Percentiles rank a stretch among this genome's conserved stretches.
phyloP scores from a whole-genome alignment of 2,888 invertebrate species.

The Chironomus tentans region DNA sequence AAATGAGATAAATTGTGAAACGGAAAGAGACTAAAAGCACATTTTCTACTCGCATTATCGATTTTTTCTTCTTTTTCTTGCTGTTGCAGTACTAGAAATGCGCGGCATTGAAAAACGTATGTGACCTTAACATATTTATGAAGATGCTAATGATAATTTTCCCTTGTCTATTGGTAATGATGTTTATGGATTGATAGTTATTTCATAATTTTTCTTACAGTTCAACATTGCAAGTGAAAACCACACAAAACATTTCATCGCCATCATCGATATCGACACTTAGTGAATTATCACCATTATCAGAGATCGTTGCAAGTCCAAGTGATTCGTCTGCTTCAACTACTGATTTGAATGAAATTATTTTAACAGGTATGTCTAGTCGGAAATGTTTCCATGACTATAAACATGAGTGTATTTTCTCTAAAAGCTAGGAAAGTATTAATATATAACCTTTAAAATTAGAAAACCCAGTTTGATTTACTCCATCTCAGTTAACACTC shows the following conservation, averaged over 20 bases:
- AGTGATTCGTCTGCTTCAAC: conserved; percentile 16
- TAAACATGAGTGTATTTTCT: neutral
- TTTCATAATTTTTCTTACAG: neutral
- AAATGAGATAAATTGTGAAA: neutral
- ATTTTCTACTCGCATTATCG: neutral
- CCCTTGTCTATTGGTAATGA: neutral
- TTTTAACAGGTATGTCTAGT: neutral
- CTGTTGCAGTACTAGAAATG: neutral
- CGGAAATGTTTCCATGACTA: neutral
- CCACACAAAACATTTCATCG: conserved; percentile 2
- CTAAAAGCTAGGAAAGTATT: too few relatives aligned
- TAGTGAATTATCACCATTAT: conserved; percentile 24
- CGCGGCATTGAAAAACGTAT: neutral
- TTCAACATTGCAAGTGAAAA: conserved; percentile 18
- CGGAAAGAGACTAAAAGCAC: neutral
- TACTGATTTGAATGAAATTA: conserved; percentile 8
- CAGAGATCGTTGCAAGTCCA: conserved; percentile 15
- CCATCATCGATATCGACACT: conserved; percentile 16
- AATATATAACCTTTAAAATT: too few relatives aligned
- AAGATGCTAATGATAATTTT: neutral
- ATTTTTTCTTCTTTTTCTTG: neutral
- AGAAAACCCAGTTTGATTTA: too few relatives aligned
- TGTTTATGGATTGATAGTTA: neutral
- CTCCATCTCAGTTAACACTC: neutral
- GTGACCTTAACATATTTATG: conserved; percentile 2